phyloP scores from a whole-genome alignment of 2,113 vertebrate genomes.

The Sturnira hondurensis region DNA sequence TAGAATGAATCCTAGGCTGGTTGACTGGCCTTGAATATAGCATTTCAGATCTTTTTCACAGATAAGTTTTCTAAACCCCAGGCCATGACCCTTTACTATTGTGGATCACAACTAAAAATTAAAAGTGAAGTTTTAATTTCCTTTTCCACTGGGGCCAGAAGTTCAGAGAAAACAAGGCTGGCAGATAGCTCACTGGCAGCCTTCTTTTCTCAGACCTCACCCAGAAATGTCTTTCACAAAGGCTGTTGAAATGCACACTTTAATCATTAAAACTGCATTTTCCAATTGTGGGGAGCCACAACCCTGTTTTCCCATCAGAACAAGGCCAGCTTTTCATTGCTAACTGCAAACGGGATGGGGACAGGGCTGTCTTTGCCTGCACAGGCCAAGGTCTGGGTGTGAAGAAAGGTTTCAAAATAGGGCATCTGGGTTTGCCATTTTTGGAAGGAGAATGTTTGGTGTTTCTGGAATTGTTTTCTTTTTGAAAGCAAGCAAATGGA shows the following conservation, averaged over 20 bases:
- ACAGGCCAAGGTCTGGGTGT: neutral
- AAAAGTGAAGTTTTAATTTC: constrained; percentile 65
- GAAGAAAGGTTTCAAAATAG: neutral
- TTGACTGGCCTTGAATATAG: neutral
- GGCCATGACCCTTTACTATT: constrained; percentile 49
- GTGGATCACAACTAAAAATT: constrained; percentile 65
- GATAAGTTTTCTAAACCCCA: constrained; percentile 49
- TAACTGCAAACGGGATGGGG: neutral
- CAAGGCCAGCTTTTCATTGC: neutral
- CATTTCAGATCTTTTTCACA: neutral
- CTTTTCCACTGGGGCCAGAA: constrained; percentile 53
- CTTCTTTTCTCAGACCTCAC: neutral
- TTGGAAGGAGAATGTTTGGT: neutral
- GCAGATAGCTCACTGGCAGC: neutral
- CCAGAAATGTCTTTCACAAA: neutral
- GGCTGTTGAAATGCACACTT: neutral
- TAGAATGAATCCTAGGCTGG: neutral
- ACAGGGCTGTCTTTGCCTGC: neutral
- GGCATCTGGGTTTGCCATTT: neutral
- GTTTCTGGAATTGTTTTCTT: neutral
- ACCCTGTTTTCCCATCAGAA: neutral
- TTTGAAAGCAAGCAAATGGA: neutral
- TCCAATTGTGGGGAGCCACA: neutral
- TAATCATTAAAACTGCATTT: neutral
- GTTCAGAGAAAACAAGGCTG: constrained; percentile 39